A percentile compares a stretch with the other conserved stretches of the same genome.
Evolutionary conservation across 2,797 vertebrate species (phyloP).

Genomic region (Chelon labrosus): DNA sequence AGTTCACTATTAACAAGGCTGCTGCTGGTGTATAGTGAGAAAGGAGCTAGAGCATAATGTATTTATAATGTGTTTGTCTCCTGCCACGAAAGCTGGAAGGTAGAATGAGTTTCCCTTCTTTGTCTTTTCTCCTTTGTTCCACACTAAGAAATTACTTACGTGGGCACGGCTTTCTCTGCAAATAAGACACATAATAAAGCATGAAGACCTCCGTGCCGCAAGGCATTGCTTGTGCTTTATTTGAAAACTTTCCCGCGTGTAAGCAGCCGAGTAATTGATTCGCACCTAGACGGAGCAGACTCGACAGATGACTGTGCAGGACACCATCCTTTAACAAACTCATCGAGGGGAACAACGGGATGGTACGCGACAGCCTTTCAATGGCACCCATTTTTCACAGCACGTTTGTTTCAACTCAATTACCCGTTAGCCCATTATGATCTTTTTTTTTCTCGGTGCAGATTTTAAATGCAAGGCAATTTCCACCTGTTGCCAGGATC

Average conservation of each 20-base stretch:
- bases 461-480: neutral
- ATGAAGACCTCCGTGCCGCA: constrained; percentile 25
- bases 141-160: neutral
- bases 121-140: constrained; percentile 29
- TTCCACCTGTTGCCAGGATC: neutral
- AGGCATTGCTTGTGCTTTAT: constrained; percentile 36
- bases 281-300: constrained; percentile 17
- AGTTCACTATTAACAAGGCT: constrained; percentile 5
- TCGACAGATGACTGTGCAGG: constrained; percentile 21
- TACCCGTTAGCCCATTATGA: neutral
- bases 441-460: neutral
- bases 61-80: constrained; percentile 39
- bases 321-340: constrained; percentile 23
- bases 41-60: constrained; percentile 5
- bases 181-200: constrained; percentile 47
- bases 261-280: constrained; percentile 59
- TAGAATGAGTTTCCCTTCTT: constrained; percentile 16
- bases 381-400: neutral
- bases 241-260: constrained; percentile 54
- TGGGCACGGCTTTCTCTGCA: constrained; percentile 28
- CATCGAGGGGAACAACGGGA: constrained; percentile 11
- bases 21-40: constrained; percentile 5
- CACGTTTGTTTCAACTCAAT: constrained; percentile 1
- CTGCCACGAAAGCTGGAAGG: constrained; percentile 10
- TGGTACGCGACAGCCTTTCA: neutral